Evolutionary conservation across 2,113 vertebrate genomes (phyloP).

Genomic region (Grallaria varia): DNA sequence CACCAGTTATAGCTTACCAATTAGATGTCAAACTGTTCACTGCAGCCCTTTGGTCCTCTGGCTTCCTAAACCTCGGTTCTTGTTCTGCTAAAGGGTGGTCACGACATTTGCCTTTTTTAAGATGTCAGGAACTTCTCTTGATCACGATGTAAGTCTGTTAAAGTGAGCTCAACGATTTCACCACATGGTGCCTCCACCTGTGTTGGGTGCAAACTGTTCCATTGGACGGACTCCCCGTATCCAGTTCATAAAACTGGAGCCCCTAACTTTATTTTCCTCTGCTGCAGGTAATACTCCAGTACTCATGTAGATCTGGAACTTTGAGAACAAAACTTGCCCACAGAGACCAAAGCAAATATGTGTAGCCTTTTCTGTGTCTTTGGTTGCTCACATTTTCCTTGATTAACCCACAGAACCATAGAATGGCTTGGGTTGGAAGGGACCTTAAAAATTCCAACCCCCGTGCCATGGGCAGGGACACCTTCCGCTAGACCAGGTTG

Average conservation of each 20-base stretch:
- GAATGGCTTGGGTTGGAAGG: not conserved
- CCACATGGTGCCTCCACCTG: not conserved
- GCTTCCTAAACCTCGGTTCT: not conserved
- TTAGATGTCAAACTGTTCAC: not conserved
- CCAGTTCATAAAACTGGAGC: fast-evolving
- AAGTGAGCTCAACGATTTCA: not conserved
- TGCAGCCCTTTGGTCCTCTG: not conserved
- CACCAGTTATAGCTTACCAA: not conserved
- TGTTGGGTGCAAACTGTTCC: not conserved
- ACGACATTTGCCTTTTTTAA: not conserved
- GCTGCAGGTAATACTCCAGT: not conserved
- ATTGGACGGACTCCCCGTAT: not conserved
- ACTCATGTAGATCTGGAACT: not conserved
- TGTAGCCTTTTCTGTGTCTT: not conserved
- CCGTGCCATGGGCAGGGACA: not conserved
- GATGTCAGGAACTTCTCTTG: not conserved
- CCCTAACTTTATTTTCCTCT: not conserved
- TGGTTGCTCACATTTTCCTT: not conserved
- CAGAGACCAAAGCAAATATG: not conserved
- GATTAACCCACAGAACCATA: not conserved
- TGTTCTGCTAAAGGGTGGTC: not conserved
- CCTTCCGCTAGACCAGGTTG: not conserved
- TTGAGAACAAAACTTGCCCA: not conserved
- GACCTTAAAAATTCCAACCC: not conserved
- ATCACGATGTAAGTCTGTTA: not conserved